phyloP scores from a whole-genome alignment of 1,140 invertebrate genomes.

The Drosophila melanica region DNA sequence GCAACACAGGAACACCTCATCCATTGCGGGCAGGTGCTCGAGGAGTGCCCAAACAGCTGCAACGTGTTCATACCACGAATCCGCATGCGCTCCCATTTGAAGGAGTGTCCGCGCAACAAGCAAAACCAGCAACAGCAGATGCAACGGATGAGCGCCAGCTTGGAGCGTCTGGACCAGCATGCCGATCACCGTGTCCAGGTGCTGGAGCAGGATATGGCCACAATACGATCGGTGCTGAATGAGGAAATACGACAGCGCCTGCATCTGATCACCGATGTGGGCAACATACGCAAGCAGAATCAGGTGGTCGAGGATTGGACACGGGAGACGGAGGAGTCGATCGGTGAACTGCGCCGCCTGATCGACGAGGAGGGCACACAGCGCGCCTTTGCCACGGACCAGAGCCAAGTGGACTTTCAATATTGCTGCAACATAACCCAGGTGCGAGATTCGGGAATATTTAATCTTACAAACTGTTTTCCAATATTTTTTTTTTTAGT shows the following conservation, averaged over 20 bases:
- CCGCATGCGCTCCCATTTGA: slow-evolving; percentile 86
- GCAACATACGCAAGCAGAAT: slow-evolving; percentile 79
- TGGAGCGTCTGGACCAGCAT: slow-evolving; percentile 65
- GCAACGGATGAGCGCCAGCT: slow-evolving; percentile 55
- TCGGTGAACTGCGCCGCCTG: slow-evolving; percentile 54
- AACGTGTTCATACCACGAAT: slow-evolving; percentile 88
- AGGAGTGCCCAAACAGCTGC: slow-evolving; percentile 88
- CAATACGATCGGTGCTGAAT: slow-evolving; percentile 77
- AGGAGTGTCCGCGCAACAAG: slow-evolving; percentile 85
- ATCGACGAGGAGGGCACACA: slow-evolving; percentile 65
- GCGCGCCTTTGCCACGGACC: slow-evolving; percentile 52
- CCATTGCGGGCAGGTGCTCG: slow-evolving; percentile 88
- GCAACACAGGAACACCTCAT: slow-evolving; percentile 86
- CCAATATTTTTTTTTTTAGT: slow-evolving; percentile 1
- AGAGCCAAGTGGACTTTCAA: slow-evolving; percentile 70
- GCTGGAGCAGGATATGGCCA: slow-evolving; percentile 73
- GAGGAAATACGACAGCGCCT: slow-evolving; percentile 80
- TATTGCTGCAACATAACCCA: slow-evolving; percentile 68
- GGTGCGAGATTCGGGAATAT: slow-evolving; percentile 42
- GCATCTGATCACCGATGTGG: slow-evolving; percentile 81
- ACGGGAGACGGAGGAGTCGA: slow-evolving; percentile 61
- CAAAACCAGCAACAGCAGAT: not conserved
- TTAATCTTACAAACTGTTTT: too few species aligned
- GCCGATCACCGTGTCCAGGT: slow-evolving; percentile 68
- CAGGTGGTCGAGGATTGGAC: slow-evolving; percentile 82